Evolutionary conservation across 2,888 invertebrate genomes (phyloP).

Genomic region (Athripsodes cinereus): DNA sequence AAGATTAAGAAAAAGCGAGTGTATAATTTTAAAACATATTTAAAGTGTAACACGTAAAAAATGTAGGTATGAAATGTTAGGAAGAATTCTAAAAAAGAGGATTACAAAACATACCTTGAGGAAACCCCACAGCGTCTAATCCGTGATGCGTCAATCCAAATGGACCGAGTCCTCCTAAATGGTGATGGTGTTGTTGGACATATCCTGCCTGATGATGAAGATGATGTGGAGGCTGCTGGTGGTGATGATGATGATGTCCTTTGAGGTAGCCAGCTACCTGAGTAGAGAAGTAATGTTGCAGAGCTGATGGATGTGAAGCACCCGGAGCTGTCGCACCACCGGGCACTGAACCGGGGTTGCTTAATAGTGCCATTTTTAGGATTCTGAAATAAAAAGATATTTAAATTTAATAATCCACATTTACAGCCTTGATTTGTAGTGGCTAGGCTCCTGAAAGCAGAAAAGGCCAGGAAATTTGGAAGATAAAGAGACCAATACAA

Average conservation of each 20-base stretch:
- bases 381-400: slow-evolving; percentile 1
- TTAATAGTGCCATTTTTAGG: slow-evolving; percentile 43
- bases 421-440: too few relatives aligned
- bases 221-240: slow-evolving; percentile 39
- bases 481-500: too few relatives aligned
- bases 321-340: slow-evolving; percentile 41
- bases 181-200: slow-evolving; percentile 39
- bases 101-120: slow-evolving; percentile 40
- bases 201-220: slow-evolving; percentile 35
- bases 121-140: slow-evolving; percentile 48
- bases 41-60: too few relatives aligned
- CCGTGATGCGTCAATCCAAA: slow-evolving; percentile 47
- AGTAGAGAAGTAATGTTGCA: slow-evolving; percentile 50
- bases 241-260: slow-evolving; percentile 49
- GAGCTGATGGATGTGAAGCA: slow-evolving; percentile 45
- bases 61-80: too few relatives aligned
- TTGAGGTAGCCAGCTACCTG: slow-evolving; percentile 47
- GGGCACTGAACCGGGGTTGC: slow-evolving; percentile 41
- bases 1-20: too few relatives aligned
- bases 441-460: too few relatives aligned
- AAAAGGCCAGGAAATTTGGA: too few relatives aligned
- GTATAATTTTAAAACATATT: too few relatives aligned
- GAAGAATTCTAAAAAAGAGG: background rate
- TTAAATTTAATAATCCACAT: too few relatives aligned
- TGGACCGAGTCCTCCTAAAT: slow-evolving; percentile 45